Base-by-base conservation (phyloP, 35 echinoderm and acorn worm genomes). In the Patiria miniata region DNA sequence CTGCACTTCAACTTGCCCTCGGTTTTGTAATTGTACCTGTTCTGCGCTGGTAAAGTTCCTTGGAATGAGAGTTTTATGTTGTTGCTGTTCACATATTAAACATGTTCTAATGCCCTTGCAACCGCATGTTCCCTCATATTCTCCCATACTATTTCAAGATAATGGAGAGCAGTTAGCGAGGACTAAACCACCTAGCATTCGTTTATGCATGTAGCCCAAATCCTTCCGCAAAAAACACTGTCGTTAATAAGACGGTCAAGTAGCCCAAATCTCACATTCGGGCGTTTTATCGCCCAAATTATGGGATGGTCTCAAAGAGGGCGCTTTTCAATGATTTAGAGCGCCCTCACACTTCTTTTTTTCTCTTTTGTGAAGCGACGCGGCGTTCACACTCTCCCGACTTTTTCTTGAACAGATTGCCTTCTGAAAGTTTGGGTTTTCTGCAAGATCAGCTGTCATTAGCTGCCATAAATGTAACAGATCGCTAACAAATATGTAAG, bases 31-130 rank as follows among this genome's bases (percentile, higher is more conserved):
- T n/a, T n/a, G n/a, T 54, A 34, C 28, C 15, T 56, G 22, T 17
- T 54, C 37, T 29, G 6, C 32, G 21, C 44, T 26, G n/a, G 81
- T 8, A 44, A 33, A 33, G 52, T 51, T 23, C 26, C 29, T 37
- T 61, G 15, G 37, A 18, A 28, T 22, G 58, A 69, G 18, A 36
- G 39, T 39, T 39, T 83, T 51, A 39, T 17, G 18, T n/a, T n/a
- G n/a, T n/a, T n/a, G n/a, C n/a, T n/a, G n/a, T 61, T 95, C 93
- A 91, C 93, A 95, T 2, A 76, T n/a, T 28, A 95, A 87, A 87
- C 93, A 95, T 14, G 84, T 83, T 6, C 93, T 89, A 8, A 95
- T 88, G 36, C 93, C 93, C 29, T 80, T 95, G 53, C 93, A 95
- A 10, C 89, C 93, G 84, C 93, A 95, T 15, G 12, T 52, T 28